phyloP scores from a whole-genome alignment of 2,888 invertebrate species.

The Lomographa bimaculata region DNA sequence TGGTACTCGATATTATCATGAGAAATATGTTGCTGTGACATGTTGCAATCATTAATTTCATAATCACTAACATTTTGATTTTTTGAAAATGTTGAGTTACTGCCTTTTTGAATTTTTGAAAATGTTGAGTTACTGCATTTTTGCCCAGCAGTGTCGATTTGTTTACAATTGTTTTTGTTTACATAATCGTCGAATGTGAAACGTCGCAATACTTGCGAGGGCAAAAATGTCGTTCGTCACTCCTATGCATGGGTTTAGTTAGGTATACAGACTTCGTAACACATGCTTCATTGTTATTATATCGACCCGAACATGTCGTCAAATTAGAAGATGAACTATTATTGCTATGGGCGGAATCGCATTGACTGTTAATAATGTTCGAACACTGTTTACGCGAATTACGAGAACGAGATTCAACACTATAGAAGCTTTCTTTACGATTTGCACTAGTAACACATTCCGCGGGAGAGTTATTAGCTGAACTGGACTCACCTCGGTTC shows the following conservation, averaged over 20 bases:
- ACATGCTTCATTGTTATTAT: neutral
- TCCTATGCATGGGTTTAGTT: neutral
- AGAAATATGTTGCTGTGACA: neutral
- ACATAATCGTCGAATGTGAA: neutral
- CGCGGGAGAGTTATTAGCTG: conserved; percentile 1
- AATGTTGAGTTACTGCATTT: neutral
- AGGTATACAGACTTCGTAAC: neutral
- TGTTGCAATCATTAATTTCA: neutral
- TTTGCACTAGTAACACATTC: conserved; percentile 3
- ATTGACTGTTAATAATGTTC: too few relatives aligned
- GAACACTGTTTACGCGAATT: neutral
- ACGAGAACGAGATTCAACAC: conserved; percentile 2
- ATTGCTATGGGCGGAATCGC: too few relatives aligned
- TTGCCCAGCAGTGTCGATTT: neutral
- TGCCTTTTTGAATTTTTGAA: too few relatives aligned
- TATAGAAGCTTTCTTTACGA: conserved; percentile 5
- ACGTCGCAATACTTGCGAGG: neutral
- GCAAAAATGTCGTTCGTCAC: neutral
- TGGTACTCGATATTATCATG: neutral
- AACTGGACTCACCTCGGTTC: neutral
- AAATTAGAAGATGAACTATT: too few relatives aligned
- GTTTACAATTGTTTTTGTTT: neutral
- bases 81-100: too few relatives aligned
- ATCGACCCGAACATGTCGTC: too few relatives aligned
- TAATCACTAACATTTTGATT: neutral